Base-by-base conservation (phyloP, 1,140 invertebrate species). In the Procambarus virginalis region DNA sequence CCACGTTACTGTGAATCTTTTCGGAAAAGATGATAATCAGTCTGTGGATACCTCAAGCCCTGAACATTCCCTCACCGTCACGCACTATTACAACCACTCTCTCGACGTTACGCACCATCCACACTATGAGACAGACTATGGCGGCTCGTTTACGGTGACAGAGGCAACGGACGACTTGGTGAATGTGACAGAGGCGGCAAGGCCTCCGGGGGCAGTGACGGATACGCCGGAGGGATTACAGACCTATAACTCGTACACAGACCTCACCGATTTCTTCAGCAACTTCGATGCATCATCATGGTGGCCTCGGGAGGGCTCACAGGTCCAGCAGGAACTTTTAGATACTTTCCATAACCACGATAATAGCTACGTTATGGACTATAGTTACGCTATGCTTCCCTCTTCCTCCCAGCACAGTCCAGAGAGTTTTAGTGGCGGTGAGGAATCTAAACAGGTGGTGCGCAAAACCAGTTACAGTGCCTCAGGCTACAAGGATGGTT, bases 21-120 rank as follows among this genome's bases (percentile, higher is more conserved):
- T n/a, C 51, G 51, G 46, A 20, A 51, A 22, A 34, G 68, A 34
- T 14, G 6, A 73, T 34, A 2, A 22, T 10, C n/a, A 73, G 5
- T 4, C 8, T 6, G n/a, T 22, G 6, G 64, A 17, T 5, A 17
- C 60, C 12, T 14, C 14, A 4, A 64, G 1, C 60, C 60, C n/a
- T 10, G 82, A 73, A 20, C 48, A 84, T 55, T 55, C 48, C 46
- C 34, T 84, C 12, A 84, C 68, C 48, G 82, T 84, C n/a, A 84
- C 68, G 10, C 82, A 75, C 6, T 75, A 84, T 45, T 14, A 48
- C 10, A 75, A 84, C 22, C 82, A 84, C 82, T 48, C 82, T 20
- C 8, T 75, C 68, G 20, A 70, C 17, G 82, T 84, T 2, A 9
- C 48, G 64, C 82, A 84, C 17, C n/a, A 22, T n/a, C 12, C 55